Evolutionary conservation across 2,888 invertebrate species (phyloP), one percentile per base, ranked within the genome.

Genomic region (Phasia obesa): DNA sequence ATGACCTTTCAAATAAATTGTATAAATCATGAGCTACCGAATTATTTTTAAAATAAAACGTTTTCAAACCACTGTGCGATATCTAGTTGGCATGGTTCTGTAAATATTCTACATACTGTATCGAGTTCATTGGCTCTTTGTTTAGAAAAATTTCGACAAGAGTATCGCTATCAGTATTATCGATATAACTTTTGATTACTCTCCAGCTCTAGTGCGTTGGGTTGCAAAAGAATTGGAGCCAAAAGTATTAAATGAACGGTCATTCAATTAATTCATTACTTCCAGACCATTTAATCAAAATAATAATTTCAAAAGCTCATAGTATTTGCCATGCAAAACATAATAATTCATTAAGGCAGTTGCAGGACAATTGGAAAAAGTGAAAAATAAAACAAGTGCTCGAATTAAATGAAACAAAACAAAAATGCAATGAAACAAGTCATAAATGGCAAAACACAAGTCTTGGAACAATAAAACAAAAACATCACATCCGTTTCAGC

Each of bases 221-320:
- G n/a, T n/a, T n/a, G n/a, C n/a, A n/a, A n/a, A n/a, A n/a, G n/a
- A n/a, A 31, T 4, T 9, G 31, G 9, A 31, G 31, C 25, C 2
- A 59, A 71, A 55, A 21, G 25, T 59, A 55, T 57, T 47, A 38
- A 49, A 35, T 25, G 11, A n/a, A 51, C 13, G 31, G 27, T 55
- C 53, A 67, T 60, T 67, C 60, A 59, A 73, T 67, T 35, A 76
- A 67, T 71, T 71, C 65, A 70, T 59, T 83, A 57, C 59, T 79
- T 78, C 65, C 82, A 75, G 60, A 42, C 55, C 82, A 83, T 83
- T 83, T 47, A 75, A 51, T 70, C 64, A 51, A 25, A 74, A 70
- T 59, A 47, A 69, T 70, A 59, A 82, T 78, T 75, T 35, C 13
- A 1, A 65, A 65, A 17, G 21, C 59, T 44, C 65, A 65, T 51